phyloP scores from a whole-genome alignment of 2,888 invertebrate genomes.

The Agriopis leucophaearia region DNA sequence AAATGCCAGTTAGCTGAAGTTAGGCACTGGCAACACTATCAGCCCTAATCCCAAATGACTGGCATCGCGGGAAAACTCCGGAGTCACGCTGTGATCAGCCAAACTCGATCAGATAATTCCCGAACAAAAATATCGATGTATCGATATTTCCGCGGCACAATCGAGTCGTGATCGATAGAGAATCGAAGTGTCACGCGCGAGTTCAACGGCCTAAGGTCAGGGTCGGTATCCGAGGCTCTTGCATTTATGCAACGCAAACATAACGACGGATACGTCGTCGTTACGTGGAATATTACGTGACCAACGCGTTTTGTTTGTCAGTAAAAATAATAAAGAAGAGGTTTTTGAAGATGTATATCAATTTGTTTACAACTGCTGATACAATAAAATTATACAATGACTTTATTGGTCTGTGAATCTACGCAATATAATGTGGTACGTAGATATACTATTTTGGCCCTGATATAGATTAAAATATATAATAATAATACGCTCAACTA shows the following conservation, averaged over 20 bases:
- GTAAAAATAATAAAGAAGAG: background rate
- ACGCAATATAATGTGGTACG: no score
- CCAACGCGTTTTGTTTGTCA: constrained; percentile 1
- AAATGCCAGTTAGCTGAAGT: no score
- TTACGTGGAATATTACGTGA: constrained; percentile 78
- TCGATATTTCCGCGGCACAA: constrained; percentile 72
- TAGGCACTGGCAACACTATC: background rate
- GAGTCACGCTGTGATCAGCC: constrained; percentile 67
- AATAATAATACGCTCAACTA: no score
- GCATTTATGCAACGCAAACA: constrained; percentile 71
- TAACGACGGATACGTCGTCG: constrained; percentile 74
- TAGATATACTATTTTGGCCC: no score
- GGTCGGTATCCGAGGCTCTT: constrained; percentile 73
- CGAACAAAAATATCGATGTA: constrained; percentile 75
- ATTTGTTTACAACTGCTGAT: no score
- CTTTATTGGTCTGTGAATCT: no score
- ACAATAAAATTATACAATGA: no score
- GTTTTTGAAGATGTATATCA: background rate
- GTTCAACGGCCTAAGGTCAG: constrained; percentile 81
- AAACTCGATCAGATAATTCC: constrained; percentile 75
- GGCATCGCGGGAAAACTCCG: constrained; percentile 59
- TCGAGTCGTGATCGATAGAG: constrained; percentile 84
- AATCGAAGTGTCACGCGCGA: constrained; percentile 85
- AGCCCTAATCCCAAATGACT: constrained; percentile 57
- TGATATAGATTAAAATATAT: no score